Evolutionary conservation across 2,888 invertebrate species (phyloP), one percentile per base, ranked within the genome.

Genomic region (Dryobotodes eremita): DNA sequence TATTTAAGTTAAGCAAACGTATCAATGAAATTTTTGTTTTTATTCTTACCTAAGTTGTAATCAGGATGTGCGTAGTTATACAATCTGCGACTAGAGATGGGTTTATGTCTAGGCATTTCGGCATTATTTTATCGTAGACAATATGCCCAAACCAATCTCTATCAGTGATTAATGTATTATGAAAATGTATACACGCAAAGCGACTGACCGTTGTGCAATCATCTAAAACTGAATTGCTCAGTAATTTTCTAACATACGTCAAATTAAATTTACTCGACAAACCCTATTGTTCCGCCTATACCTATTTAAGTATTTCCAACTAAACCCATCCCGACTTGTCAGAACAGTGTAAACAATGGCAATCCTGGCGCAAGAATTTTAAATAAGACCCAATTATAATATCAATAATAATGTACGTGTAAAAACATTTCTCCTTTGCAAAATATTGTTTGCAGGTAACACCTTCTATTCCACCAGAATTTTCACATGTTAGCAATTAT

Each of bases 241-340:
- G 55, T 55, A 66, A 31, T 59, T 74, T 23, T 59, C 2, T 48
- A 59, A 72, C 36, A 71, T 48, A 26, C 66, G 53, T 66, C 42
- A 81, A 53, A 74, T 26, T 15, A 15, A 46, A 50, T 82, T 46
- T 62, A 76, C 50, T 42, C 0, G n/a, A 79, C 71, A 79, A 72
- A 23, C 55, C 66, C 73, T 3, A 53, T 64, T 73, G 50, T 79
- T 84, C 50, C 15, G 17, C 31, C 7, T 15, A n/a, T 23, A 42
- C 42, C 42, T 42, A 15, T 55, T 15, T 20, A 23, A 11, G 8
- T 57, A 57, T 83, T 57, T 50, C 50, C 31, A 46, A 46, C 20
- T 26, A 15, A 57, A 57, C 42, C 50, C 20, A 11, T 2, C 2
- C n/a, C 15, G 6, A n/a, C 23, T 46, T 15, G 11, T 61, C 17